Evolutionary conservation across 2,797 vertebrate species (phyloP).

Genomic region (Sebastes cheni): DNA sequence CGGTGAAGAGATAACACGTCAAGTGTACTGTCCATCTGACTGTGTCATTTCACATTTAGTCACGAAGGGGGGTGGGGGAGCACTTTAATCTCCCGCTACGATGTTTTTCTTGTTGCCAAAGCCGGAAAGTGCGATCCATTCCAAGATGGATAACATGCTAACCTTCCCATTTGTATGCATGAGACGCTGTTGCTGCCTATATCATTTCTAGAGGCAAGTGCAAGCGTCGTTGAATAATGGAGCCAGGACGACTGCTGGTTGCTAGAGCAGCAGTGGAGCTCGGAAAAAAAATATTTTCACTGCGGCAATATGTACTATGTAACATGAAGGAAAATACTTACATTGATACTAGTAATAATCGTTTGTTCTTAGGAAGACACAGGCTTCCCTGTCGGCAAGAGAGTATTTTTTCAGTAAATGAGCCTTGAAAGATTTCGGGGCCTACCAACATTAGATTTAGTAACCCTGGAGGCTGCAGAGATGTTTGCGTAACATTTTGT

Average conservation of each 20-base stretch:
- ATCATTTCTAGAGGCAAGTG: slow-evolving; percentile 58
- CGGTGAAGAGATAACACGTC: slow-evolving; percentile 53
- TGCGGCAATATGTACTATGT: slow-evolving; percentile 24
- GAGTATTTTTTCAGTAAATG: slow-evolving; percentile 27
- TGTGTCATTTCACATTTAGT: slow-evolving; percentile 46
- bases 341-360: neutral
- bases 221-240: slow-evolving; percentile 58
- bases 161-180: slow-evolving; percentile 68
- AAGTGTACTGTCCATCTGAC: slow-evolving; percentile 57
- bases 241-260: slow-evolving; percentile 45
- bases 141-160: slow-evolving; percentile 60
- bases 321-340: neutral
- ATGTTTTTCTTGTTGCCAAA: slow-evolving; percentile 37
- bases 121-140: slow-evolving; percentile 40
- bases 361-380: slow-evolving; percentile 7
- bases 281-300: slow-evolving; percentile 37
- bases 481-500: slow-evolving; percentile 68
- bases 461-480: slow-evolving; percentile 62
- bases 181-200: slow-evolving; percentile 57
- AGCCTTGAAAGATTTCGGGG: slow-evolving; percentile 26
- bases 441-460: slow-evolving; percentile 56
- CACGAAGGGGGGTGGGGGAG: neutral
- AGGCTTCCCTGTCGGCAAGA: neutral
- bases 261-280: slow-evolving; percentile 50
- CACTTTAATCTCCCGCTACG: slow-evolving; percentile 40